Conservation (phyloP, 2,888 invertebrate species). For the Scaptomyza tumidula region DNA sequence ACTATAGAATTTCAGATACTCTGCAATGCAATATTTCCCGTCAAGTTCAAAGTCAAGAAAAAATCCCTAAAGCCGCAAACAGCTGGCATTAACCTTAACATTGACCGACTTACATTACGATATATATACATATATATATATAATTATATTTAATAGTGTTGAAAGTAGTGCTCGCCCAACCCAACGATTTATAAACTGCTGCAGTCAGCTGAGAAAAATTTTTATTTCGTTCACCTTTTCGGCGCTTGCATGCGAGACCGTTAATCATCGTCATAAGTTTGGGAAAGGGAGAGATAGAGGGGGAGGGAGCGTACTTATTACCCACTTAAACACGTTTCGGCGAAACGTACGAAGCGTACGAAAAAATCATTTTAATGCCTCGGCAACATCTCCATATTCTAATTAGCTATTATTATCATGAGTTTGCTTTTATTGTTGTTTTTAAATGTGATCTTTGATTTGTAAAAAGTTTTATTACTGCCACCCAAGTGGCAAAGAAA, state of each 20-base stretch:
- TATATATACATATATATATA: background rate
- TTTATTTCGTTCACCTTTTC: constrained; percentile 44
- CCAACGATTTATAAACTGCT: constrained; percentile 12
- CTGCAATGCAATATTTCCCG: background rate
- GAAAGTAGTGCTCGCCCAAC: background rate
- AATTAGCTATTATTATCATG: constrained; percentile 44
- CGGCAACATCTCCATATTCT: constrained; percentile 15
- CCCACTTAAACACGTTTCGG: constrained; percentile 44
- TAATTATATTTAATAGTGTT: background rate
- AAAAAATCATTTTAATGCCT: constrained; percentile 22
- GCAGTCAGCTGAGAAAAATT: constrained; percentile 23
- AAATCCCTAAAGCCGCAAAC: constrained; percentile 21
- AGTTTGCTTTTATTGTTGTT: constrained; percentile 26
- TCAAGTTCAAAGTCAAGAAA: constrained; percentile 73
- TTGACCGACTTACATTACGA: constrained; percentile 41
- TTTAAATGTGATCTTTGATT: constrained; percentile 14
- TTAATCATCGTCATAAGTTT: constrained; percentile 27
- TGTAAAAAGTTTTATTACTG: constrained; percentile 61
- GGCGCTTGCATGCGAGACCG: constrained; percentile 52
- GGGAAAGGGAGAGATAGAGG: background rate
- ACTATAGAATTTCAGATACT: background rate
- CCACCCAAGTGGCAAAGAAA: constrained; percentile 23
- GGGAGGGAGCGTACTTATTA: constrained; percentile 5
- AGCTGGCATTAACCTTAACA: constrained; percentile 46
- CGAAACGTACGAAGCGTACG: background rate